Evolutionary conservation across 2,888 invertebrate genomes (phyloP).

Genomic region (Cylloceria caligata): DNA sequence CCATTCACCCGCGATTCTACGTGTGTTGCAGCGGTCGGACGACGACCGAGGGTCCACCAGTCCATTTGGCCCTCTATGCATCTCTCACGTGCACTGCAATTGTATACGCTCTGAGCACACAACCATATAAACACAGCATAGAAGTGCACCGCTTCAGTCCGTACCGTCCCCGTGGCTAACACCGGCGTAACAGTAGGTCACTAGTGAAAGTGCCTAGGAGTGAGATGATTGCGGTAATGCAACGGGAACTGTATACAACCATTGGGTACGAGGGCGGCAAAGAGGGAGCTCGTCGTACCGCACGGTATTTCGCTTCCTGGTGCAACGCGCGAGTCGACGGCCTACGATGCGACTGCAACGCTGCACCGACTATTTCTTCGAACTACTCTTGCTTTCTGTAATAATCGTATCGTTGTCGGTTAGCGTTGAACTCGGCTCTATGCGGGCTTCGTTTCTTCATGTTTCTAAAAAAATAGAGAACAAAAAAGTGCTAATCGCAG

Average conservation of each 20-base stretch:
- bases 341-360: constrained; percentile 53
- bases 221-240: constrained; percentile 79
- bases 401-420: constrained; percentile 39
- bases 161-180: constrained; percentile 37
- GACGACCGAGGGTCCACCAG: constrained; percentile 1
- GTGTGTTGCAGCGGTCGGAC: background rate
- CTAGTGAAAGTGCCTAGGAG: constrained; percentile 83
- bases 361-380: constrained; percentile 50
- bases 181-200: constrained; percentile 82
- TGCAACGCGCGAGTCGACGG: constrained; percentile 63
- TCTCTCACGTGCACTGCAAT: background rate
- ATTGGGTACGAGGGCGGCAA: constrained; percentile 55
- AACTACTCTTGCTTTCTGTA: constrained; percentile 58
- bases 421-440: constrained; percentile 7
- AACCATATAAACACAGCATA: constrained; percentile 7
- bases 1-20: constrained; percentile 6
- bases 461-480: background rate
- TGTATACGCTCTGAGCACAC: background rate
- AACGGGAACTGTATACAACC: constrained; percentile 64
- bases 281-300: constrained; percentile 71
- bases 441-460: background rate
- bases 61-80: constrained; percentile 2
- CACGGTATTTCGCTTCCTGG: constrained; percentile 78
- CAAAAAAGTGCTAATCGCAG: background rate
- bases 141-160: constrained; percentile 8